Evolutionary conservation across 2,888 invertebrate genomes (phyloP), one percentile per base, ranked within the genome.

Genomic region (Sicus ferrugineus): DNA sequence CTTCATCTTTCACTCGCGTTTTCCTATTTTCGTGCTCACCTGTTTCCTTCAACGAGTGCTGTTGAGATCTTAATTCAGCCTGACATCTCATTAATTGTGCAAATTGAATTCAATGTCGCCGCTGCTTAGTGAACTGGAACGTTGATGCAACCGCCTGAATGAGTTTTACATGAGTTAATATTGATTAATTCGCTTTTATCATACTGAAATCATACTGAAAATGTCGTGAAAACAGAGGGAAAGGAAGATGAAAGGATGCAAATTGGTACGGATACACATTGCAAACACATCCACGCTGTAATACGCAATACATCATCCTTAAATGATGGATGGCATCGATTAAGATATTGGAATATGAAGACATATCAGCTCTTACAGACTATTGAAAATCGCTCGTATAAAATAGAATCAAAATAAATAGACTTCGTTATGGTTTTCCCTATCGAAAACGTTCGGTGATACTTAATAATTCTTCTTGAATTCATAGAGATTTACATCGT

Each of bases 1-100:
- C n/a, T 3, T 3, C 14, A 19, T 21, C 14, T 61, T 21, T 26
- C 14, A 16, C 38, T 38, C 23, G 26, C 38, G 23, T 54, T 65
- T 52, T 65, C 54, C 54, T 34, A 28, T 16, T 30, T 16, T 23
- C 16, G 16, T 14, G 5, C 16, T 9, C 30, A 26, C 54, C 54
- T 38, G 11, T 42, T 65, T 19, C 38, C 14, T 28, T 28, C n/a
- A 30, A n/a, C 28, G n/a, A 30, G 6, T 50, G 75, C 66, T 72
- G 71, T 73, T 68, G 74, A 56, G 74, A 54, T 73, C 78, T 75
- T 76, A 78, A 78, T 78, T 78, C 72, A 74, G 68, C 73, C 70
- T 72, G 75, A 77, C 78, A 76, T 78, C 76, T 78, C 74, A 77
- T 78, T 78, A 78, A 79, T 78, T 79, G 77, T 68, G 73, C 73